Conservation (phyloP, 2,888 invertebrate genomes). For the Molorchus minor region DNA sequence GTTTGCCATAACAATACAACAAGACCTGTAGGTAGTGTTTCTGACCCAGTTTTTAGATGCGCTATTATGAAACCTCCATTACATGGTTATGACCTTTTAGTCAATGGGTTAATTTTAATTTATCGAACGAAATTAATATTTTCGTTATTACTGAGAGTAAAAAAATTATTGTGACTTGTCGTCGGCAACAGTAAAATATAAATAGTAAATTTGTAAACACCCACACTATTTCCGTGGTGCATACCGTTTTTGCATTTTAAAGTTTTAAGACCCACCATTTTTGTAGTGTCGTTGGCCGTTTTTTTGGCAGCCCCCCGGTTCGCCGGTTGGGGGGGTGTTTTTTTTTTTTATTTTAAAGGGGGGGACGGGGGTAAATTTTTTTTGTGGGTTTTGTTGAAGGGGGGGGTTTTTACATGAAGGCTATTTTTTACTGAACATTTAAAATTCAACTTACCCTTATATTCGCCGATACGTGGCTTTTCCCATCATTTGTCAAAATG, state of each 20-base stretch:
- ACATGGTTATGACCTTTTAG: conserved; percentile 10
- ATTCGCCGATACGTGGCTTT: conserved; percentile 58
- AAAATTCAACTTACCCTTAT: conserved; percentile 57
- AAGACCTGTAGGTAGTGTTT: no score
- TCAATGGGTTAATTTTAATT: conserved; percentile 13
- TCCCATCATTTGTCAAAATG: conserved; percentile 60
- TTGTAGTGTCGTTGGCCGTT: no score
- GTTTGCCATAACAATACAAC: conserved; percentile 1
- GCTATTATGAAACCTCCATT: conserved; percentile 9
- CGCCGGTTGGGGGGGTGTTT: no score
- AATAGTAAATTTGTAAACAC: not conserved
- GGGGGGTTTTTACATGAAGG: no score
- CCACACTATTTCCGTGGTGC: no score
- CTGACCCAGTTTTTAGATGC: conserved; percentile 14
- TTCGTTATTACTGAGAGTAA: conserved; percentile 3
- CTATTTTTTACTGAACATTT: no score
- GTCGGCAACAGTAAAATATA: not conserved
- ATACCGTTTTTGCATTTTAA: no score
- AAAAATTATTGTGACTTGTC: conserved; percentile 4
- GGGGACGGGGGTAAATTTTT: no score
- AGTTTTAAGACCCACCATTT: no score
- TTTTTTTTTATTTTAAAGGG: no score
- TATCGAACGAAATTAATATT: conserved; percentile 4
- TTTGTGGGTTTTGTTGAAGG: no score
- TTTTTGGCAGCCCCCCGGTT: no score